A percentile compares a stretch with the other conserved stretches of the same genome.
Conservation (phyloP, 2,888 invertebrate genomes). For the Timema podura region DNA sequence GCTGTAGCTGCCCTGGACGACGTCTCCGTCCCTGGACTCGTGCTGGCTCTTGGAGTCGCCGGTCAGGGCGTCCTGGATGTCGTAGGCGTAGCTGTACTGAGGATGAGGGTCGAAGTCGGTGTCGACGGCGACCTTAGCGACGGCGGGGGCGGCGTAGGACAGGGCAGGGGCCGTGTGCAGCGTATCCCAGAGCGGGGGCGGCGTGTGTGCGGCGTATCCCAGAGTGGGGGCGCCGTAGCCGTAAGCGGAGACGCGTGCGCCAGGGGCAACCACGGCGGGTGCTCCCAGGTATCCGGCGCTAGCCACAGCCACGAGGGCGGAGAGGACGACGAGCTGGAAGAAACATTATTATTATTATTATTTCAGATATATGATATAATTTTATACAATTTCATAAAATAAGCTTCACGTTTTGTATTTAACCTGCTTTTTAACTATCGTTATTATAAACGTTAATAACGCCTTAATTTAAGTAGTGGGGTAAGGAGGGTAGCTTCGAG, state of each 20-base stretch:
- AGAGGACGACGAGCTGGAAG: conserved; percentile 27
- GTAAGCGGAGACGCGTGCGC: conserved; percentile 23
- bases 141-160: not conserved
- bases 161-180: conserved; percentile 23
- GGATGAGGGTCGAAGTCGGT: conserved; percentile 50
- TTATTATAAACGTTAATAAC: no score
- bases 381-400: no score
- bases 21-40: conserved; percentile 52
- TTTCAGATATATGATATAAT: no score
- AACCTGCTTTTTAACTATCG: no score
- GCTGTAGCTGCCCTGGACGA: conserved; percentile 53
- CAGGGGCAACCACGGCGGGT: conserved; percentile 26
- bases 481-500: no score
- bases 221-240: conserved; percentile 23
- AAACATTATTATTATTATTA: no score
- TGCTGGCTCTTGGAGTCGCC: conserved; percentile 55
- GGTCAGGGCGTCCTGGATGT: conserved; percentile 52
- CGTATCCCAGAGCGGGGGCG: conserved; percentile 18
- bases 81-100: conserved; percentile 53
- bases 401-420: no score
- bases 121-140: conserved; percentile 12
- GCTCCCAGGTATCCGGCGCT: conserved; percentile 27
- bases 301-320: conserved; percentile 31
- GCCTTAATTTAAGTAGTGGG: no score
- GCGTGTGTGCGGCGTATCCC: conserved; percentile 17